A percentile compares a stretch with the other conserved stretches of the same genome.
Conservation (phyloP, 2,113 vertebrate species). For the Bombycilla garrulus region DNA sequence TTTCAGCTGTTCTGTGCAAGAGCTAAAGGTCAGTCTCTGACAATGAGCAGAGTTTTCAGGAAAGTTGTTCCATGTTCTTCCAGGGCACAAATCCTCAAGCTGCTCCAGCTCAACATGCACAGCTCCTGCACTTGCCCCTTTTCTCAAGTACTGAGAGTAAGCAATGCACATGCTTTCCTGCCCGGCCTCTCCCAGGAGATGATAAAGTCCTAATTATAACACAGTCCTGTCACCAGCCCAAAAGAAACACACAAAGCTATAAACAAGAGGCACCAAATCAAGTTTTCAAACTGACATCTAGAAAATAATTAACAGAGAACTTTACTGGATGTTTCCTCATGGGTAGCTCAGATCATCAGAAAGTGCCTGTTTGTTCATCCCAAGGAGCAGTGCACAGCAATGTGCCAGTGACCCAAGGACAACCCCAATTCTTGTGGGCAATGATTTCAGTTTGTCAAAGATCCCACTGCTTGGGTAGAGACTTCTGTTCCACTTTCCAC, state of each 20-base stretch:
- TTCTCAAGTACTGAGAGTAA: neutral
- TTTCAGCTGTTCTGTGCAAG: neutral
- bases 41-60: neutral
- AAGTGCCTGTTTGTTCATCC: accelerated
- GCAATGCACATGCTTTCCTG: neutral
- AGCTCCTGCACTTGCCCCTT: neutral
- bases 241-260: neutral
- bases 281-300: neutral
- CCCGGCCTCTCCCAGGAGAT: neutral
- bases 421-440: neutral
- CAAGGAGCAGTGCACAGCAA: neutral
- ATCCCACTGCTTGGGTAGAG: neutral
- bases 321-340: neutral
- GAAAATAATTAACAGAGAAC: neutral
- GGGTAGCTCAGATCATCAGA: neutral
- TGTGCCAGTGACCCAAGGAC: neutral
- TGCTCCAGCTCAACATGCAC: neutral
- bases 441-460: neutral
- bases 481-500: neutral
- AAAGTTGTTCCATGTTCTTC: neutral
- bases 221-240: neutral
- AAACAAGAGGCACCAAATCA: neutral
- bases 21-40: neutral
- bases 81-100: neutral
- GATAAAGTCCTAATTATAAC: neutral